phyloP scores from a whole-genome alignment of 2,797 vertebrate genomes.

The Dallia pectoralis region DNA sequence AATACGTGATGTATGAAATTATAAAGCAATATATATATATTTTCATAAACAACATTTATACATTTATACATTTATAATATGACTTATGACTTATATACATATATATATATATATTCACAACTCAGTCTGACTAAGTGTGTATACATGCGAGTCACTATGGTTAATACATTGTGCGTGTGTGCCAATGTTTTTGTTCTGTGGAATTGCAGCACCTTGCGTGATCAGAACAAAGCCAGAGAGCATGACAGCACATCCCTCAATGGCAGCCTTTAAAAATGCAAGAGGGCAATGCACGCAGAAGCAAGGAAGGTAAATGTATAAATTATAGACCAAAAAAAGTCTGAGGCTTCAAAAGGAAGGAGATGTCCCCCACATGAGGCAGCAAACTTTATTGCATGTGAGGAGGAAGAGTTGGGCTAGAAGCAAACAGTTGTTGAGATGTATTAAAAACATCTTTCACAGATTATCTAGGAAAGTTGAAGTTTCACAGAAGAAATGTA shows the following conservation, averaged over 20 bases:
- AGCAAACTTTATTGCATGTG: conserved; percentile 71
- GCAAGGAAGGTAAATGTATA: conserved; percentile 78
- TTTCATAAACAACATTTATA: background rate
- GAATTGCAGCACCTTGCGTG: conserved; percentile 81
- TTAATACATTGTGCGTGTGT: conserved; percentile 25
- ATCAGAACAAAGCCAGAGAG: conserved; percentile 80
- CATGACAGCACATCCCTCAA: conserved; percentile 88
- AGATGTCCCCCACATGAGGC: conserved; percentile 75
- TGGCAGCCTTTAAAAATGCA: conserved; percentile 92
- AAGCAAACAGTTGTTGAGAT: conserved; percentile 29
- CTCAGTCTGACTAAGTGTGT: background rate
- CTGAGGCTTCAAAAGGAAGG: conserved; percentile 68
- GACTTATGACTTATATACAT: background rate
- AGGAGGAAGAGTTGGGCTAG: conserved; percentile 19
- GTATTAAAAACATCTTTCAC: background rate
- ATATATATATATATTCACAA: background rate
- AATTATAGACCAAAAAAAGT: conserved; percentile 75
- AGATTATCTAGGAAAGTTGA: background rate
- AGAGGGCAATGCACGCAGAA: conserved; percentile 82
- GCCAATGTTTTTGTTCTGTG: conserved; percentile 64
- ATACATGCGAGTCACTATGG: conserved; percentile 24
- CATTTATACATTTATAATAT: no score
- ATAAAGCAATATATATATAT: background rate
- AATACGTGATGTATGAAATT: background rate
- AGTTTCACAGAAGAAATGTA: background rate